Percentiles rank a stretch among this genome's conserved stretches.
These are phyloP conservation scores for Drosophila formosana DNA, from an alignment of 2,888 invertebrate species.

Conservation along the genomic window DNA sequence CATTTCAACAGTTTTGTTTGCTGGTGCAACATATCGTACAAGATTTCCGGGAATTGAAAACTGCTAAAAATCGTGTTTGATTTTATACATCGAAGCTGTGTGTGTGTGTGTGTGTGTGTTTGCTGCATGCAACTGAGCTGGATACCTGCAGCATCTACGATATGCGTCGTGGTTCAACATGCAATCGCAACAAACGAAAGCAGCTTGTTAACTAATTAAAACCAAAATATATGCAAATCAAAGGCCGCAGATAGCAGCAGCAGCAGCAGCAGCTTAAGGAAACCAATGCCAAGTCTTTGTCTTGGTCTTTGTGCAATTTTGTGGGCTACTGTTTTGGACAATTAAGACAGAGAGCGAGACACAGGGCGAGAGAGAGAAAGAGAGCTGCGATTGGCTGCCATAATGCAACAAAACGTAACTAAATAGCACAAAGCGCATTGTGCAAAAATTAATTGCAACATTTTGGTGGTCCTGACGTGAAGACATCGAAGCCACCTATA, in stretches of 20 bases:
- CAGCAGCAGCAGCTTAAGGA: neutral
- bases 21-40: constrained; percentile 77
- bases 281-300: constrained; percentile 2
- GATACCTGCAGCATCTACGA: constrained; percentile 74
- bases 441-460: constrained; percentile 83
- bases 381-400: constrained; percentile 39
- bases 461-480: constrained; percentile 80
- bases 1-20: constrained; percentile 38
- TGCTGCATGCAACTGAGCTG: constrained; percentile 54
- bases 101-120: constrained; percentile 25
- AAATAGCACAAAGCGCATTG: constrained; percentile 77
- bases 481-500: constrained; percentile 11
- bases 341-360: constrained; percentile 43
- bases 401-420: constrained; percentile 59
- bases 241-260: constrained; percentile 57
- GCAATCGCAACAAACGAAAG: constrained; percentile 82
- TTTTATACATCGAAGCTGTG: constrained; percentile 67
- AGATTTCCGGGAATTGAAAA: constrained; percentile 80
- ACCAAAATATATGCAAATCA: constrained; percentile 84
- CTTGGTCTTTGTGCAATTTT: constrained; percentile 13
- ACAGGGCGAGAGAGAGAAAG: neutral
- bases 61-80: constrained; percentile 82
- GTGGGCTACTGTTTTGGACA: constrained; percentile 48
- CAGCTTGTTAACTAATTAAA: constrained; percentile 84
- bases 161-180: constrained; percentile 80